Base-by-base conservation (phyloP, 2,113 vertebrate species). In the Oxyruncus cristatus region DNA sequence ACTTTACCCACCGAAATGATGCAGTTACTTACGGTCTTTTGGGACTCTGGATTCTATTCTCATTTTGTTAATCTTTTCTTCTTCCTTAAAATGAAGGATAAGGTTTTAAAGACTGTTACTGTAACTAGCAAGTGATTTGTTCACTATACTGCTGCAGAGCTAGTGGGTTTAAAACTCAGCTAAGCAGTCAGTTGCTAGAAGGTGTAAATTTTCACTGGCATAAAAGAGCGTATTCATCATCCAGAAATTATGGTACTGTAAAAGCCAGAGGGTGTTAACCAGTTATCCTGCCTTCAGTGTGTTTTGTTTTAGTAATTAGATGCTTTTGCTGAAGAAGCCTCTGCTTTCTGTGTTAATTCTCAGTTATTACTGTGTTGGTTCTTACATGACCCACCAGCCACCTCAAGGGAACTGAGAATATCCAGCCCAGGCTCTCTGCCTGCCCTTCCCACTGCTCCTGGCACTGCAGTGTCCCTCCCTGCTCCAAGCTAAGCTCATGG, bases 61-160 rank as follows among this genome's bases (percentile, higher is more conserved):
- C 89, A 99, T 96, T 95, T 98, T 99, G 96, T 98, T 99, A 91
- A 98, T 98, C 96, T 97, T 98, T 97, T 99, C 98, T 98, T 99
- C 98, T 98, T 99, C 98, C 98, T 98, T 92, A 91, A 96, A 96
- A 97, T 95, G 82, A 95, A 95, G 84, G 81, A 97, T 74, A 97
- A 71, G 95, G 84, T 94, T 97, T 97, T 93, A 88, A 92, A 78
- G 82, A 74, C 67, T 52, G 46, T 86, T 93, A 76, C 91, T 91
- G 89, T 89, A 89, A 94, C 91, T 86, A 94, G 88, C 88, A 92
- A 85, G 84, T 82, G 85, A 93, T 85, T 93, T 95, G 87, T 95
- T 92, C 93, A 93, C 80, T 85, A 59, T 23, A 79, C 86, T 95
- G 15, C 47, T 86, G 95, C 83, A 95, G 75, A 93, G 73, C 92